phyloP scores from a whole-genome alignment of 2,888 invertebrate species.

The Pseudanteris insignis region DNA sequence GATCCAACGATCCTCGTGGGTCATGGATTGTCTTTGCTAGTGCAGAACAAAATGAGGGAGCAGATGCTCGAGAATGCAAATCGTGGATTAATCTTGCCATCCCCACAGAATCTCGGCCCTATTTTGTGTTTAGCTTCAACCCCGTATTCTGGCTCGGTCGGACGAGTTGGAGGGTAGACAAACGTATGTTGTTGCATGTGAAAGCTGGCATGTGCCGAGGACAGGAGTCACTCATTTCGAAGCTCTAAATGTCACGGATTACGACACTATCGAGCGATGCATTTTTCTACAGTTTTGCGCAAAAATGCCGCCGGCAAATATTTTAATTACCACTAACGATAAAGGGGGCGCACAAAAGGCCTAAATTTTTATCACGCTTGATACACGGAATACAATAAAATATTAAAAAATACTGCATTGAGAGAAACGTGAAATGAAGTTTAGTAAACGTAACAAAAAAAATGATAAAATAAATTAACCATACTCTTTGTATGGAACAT shows the following conservation, averaged over 20 bases:
- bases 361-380: no score
- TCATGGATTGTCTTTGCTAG: conserved; percentile 46
- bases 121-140: conserved; percentile 48
- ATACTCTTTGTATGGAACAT: no score
- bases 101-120: conserved; percentile 50
- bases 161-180: conserved; percentile 50
- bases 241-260: conserved; percentile 48
- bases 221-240: conserved; percentile 61
- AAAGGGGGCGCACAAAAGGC: no score
- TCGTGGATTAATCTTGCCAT: conserved; percentile 66
- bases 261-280: conserved; percentile 31
- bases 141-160: no score
- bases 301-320: not conserved
- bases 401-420: no score
- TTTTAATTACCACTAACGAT: conserved; percentile 32
- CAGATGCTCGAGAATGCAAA: conserved; percentile 66
- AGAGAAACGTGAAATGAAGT: no score
- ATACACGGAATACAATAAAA: no score
- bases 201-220: conserved; percentile 59
- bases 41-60: conserved; percentile 51
- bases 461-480: no score
- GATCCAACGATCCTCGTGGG: conserved; percentile 34
- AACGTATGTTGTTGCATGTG: conserved; percentile 52
- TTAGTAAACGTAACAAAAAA: no score
- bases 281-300: conserved; percentile 15